Evolutionary conservation across 2,797 vertebrate genomes (phyloP).

Genomic region (Ambastaia sidthimunki): DNA sequence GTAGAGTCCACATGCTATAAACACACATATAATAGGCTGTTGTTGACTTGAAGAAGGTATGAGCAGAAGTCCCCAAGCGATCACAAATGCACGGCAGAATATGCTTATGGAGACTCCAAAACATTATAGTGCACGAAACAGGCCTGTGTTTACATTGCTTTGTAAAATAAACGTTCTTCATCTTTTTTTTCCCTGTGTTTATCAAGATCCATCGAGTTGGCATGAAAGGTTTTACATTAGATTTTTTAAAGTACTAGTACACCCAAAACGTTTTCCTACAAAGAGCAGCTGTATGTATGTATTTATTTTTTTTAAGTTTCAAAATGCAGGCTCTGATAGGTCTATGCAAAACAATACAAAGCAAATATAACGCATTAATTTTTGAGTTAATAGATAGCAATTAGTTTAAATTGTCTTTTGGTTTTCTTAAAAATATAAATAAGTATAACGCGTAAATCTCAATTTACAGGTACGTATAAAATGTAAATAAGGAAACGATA

Average conservation of each 20-base stretch:
- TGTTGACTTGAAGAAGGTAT: neutral
- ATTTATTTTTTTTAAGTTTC: neutral
- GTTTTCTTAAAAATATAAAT: neutral
- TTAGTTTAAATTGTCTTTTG: neutral
- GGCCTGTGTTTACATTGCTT: too few species aligned
- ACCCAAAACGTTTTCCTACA: neutral
- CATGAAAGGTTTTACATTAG: too few species aligned
- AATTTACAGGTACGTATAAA: neutral
- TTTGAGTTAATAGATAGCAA: neutral
- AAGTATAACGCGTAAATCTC: neutral
- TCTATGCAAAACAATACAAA: neutral
- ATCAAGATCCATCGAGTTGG: too few species aligned
- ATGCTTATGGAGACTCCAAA: neutral
- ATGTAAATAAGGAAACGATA: conserved; percentile 26
- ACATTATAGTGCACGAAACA: neutral
- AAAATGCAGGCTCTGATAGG: neutral
- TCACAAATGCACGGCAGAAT: neutral
- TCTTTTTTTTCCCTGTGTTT: too few species aligned
- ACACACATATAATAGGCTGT: neutral
- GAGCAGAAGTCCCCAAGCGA: neutral
- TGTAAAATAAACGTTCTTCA: too few species aligned
- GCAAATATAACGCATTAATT: conserved; percentile 1
- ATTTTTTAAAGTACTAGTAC: too few species aligned
- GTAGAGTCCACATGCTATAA: conserved; percentile 12
- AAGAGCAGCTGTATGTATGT: neutral